These are phyloP conservation scores for Corella eumyota DNA, from an alignment of 23 tunicate genomes.

Conservation along the genomic window DNA sequence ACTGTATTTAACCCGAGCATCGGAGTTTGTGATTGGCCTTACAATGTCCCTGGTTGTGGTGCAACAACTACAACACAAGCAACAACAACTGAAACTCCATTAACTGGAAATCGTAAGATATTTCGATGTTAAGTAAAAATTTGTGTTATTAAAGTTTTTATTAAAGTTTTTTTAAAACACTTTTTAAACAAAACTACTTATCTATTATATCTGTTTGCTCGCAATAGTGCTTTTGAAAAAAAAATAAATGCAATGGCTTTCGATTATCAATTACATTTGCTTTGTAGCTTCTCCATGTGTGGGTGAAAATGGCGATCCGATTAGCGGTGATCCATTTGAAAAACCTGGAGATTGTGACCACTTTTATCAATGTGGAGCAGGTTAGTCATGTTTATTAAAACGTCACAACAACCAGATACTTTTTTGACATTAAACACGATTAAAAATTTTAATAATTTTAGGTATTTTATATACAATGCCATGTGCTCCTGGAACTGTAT, in stretches of 20 bases:
- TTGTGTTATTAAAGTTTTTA: no score
- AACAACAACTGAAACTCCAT: no score
- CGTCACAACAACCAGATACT: no score
- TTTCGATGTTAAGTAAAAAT: no score
- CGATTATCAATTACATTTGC: not conserved
- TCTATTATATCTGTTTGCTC: no score
- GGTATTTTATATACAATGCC: conserved; percentile 5
- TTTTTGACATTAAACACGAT: no score
- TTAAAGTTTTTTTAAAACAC: no score
- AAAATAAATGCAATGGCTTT: no score
- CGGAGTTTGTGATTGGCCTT: conserved; percentile 29
- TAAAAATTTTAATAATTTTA: not conserved
- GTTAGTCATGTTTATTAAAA: no score
- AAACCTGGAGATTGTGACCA: conserved; percentile 9
- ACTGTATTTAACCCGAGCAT: conserved; percentile 28
- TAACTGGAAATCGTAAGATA: no score
- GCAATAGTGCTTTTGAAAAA: no score
- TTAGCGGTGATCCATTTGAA: conserved; percentile 21
- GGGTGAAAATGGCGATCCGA: conserved; percentile 4
- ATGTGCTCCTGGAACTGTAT: conserved; percentile 26
- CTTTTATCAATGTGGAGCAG: conserved; percentile 3
- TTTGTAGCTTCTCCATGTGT: conserved; percentile 2
- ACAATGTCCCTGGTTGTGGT: conserved; percentile 38
- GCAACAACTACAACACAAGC: conserved; percentile 10
- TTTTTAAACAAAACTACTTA: no score